Evolutionary conservation across 2,797 vertebrate genomes (phyloP).

Genomic region (Cryptoblepharus egeriae): DNA sequence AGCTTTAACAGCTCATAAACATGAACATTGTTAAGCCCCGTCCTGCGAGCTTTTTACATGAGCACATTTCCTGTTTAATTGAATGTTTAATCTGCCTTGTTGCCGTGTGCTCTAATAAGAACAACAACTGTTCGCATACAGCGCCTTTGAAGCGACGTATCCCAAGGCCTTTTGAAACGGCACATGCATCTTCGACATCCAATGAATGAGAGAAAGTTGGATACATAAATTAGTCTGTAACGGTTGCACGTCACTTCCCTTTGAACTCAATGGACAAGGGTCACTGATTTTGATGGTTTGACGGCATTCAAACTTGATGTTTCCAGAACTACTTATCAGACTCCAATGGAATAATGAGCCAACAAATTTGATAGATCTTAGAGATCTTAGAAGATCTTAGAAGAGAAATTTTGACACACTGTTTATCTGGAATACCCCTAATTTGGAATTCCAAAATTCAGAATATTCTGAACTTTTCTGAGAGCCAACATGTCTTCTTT

Average conservation of each 20-base stretch:
- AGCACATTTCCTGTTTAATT: constrained; percentile 66
- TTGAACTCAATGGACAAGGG: neutral
- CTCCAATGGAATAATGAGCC: neutral
- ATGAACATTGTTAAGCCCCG: constrained; percentile 51
- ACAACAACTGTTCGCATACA: constrained; percentile 54
- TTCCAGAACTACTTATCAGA: neutral
- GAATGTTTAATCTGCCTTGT: constrained; percentile 65
- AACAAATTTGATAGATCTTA: neutral
- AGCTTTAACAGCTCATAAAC: constrained; percentile 63
- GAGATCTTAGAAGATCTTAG: too few species aligned
- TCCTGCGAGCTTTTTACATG: constrained; percentile 57
- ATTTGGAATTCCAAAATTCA: too few species aligned
- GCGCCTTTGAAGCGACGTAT: constrained; percentile 48
- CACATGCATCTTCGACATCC: constrained; percentile 23
- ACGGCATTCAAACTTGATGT: neutral
- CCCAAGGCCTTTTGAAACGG: constrained; percentile 43
- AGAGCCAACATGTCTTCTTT: too few species aligned
- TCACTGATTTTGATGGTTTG: neutral
- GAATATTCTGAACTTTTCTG: too few species aligned
- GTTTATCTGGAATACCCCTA: too few species aligned
- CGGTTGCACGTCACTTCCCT: neutral
- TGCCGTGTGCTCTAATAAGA: constrained; percentile 52
- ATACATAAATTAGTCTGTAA: constrained; percentile 17
- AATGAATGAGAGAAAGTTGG: constrained; percentile 40
- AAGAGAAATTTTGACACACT: too few species aligned